Evolutionary conservation across 2,888 invertebrate species (phyloP), one percentile per base, ranked within the genome.

Genomic region (Lomographa bimaculata): DNA sequence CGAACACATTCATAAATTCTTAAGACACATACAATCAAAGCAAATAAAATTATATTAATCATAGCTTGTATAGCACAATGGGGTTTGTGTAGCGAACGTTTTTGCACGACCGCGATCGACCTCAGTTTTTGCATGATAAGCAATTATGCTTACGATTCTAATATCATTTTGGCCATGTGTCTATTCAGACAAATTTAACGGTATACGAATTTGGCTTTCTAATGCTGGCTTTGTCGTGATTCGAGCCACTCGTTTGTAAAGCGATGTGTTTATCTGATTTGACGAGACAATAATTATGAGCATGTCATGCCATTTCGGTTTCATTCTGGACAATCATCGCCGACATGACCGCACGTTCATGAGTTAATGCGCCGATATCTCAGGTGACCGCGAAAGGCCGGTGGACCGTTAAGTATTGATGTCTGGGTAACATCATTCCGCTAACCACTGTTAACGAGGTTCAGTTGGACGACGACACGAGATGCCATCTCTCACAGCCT

Each of bases 41-140:
- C 72, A 73, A 77, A 80, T 79, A 81, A 78, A 77, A 73, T 73
- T 70, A 71, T 72, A 79, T 78, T 77, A 79, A 84, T 82, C 77
- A 74, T 59, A 57, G 57, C 57, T 55, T 39, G 43, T 30, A 28
- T 59, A 58, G 50, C 60, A 73, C 71, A 76, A 71, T 67, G 53
- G 59, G 59, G 53, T 58, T 59, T 57, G 59, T 63, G 61, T 52
- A 64, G 70, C 70, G 67, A 70, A 70, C 36, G 58, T 60, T 71
- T 71, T 77, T 77, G 39, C 49, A 40, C 49, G 36, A 55, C 48
- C 57, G 14, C 14, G 33, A 25, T 38, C 36, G 26, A 19, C 26
- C 26, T 35, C 56, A 55, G 63, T 80, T 82, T 80, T 82, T 79
- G 77, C 78, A 72, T 77, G 73, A 77, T 74, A 70, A 61, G 71